Conservation (phyloP, 1,140 invertebrate genomes). For the Ephestia elutella region DNA sequence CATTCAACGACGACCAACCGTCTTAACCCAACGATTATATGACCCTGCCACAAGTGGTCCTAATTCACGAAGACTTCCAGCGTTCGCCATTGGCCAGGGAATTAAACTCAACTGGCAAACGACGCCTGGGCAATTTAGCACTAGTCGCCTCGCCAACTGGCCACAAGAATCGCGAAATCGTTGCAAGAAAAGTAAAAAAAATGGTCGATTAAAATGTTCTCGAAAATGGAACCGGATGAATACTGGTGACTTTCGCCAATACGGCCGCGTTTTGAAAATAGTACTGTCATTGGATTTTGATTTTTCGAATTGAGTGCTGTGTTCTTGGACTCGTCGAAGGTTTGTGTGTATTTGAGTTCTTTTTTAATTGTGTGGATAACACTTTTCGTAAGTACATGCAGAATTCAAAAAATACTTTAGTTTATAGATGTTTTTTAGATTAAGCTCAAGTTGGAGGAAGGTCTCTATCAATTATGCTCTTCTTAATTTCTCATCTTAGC, state of each 20-base stretch:
- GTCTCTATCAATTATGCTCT: no score
- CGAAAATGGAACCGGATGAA: neutral
- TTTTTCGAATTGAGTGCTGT: constrained; percentile 17
- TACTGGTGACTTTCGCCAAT: constrained; percentile 58
- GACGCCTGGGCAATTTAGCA: constrained; percentile 56
- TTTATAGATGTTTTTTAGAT: no score
- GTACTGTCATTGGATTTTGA: constrained; percentile 27
- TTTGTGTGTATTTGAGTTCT: constrained; percentile 10
- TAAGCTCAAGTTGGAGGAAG: no score
- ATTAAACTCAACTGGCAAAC: constrained; percentile 60
- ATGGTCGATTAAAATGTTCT: constrained; percentile 51
- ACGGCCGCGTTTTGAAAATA: constrained; percentile 43
- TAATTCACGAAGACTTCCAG: constrained; percentile 40
- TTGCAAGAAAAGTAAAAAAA: constrained; percentile 21
- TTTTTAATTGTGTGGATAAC: neutral
- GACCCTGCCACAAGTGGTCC: constrained; percentile 63
- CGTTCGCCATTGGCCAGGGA: constrained; percentile 51
- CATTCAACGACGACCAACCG: constrained; percentile 26
- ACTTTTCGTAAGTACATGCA: neutral
- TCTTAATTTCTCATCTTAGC: no score
- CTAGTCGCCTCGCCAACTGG: constrained; percentile 28
- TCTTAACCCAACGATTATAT: constrained; percentile 47
- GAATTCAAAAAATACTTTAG: no score
- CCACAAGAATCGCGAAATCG: neutral
- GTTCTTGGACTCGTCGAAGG: constrained; percentile 45